A percentile compares a stretch with the other conserved stretches of the same genome.
Evolutionary conservation across 1,140 invertebrate genomes (phyloP).

Genomic region (Branchinecta lynchi): DNA sequence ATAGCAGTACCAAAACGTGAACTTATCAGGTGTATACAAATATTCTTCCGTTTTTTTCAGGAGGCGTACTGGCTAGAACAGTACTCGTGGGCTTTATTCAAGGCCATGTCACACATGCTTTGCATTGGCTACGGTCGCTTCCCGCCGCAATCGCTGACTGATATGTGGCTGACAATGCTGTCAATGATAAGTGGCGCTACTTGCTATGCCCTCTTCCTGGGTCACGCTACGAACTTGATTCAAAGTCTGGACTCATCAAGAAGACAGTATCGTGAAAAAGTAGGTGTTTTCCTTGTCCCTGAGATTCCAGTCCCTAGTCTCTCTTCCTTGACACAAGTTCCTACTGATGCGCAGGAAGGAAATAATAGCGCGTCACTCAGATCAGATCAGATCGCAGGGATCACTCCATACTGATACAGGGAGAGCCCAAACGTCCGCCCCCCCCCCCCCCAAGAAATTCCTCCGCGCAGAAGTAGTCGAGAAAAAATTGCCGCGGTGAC

Average conservation of each 20-base stretch:
- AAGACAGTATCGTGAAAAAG: slow-evolving; percentile 94
- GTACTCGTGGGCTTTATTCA: slow-evolving; percentile 96
- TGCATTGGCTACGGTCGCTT: slow-evolving; percentile 93
- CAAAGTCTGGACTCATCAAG: slow-evolving; percentile 94
- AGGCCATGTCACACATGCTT: slow-evolving; percentile 97
- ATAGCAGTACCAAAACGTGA: too few relatives aligned
- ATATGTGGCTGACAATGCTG: slow-evolving; percentile 97
- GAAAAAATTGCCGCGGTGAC: too few relatives aligned
- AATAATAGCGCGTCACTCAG: too few relatives aligned
- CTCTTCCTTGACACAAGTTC: too few relatives aligned
- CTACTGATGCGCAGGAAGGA: too few relatives aligned
- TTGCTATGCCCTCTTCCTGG: slow-evolving; percentile 94
- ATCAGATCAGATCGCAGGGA: too few relatives aligned
- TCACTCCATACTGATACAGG: too few relatives aligned
- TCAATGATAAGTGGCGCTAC: slow-evolving; percentile 96
- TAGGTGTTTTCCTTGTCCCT: slow-evolving; percentile 31
- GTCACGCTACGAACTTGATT: slow-evolving; percentile 94
- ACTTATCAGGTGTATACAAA: too few relatives aligned
- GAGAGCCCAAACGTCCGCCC: too few relatives aligned
- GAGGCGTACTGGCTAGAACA: slow-evolving; percentile 93
- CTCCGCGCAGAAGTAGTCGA: too few relatives aligned
- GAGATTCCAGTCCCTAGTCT: too few relatives aligned
- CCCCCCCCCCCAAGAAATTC: too few relatives aligned
- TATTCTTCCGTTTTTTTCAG: slow-evolving; percentile 39
- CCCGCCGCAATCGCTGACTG: slow-evolving; percentile 89